phyloP scores from a whole-genome alignment of 2,888 invertebrate genomes.

The Zaprionus bogoriensis region DNA sequence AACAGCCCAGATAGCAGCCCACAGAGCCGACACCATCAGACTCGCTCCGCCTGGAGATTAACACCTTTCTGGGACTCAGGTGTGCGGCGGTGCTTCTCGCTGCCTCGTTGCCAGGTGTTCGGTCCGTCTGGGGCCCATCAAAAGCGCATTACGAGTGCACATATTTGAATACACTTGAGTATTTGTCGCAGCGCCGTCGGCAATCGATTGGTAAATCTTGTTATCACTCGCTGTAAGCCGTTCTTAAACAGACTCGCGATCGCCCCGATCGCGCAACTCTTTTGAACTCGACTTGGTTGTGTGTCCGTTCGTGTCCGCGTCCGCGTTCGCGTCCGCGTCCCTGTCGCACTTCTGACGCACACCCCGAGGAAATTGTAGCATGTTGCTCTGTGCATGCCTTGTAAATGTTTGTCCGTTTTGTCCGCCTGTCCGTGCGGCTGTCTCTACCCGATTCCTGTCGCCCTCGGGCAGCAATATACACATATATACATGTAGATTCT shows the following conservation, averaged over 20 bases:
- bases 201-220: constrained; percentile 80
- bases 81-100: constrained; percentile 32
- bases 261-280: constrained; percentile 38
- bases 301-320: neutral
- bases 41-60: constrained; percentile 42
- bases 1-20: constrained; percentile 7
- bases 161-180: constrained; percentile 39
- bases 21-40: neutral
- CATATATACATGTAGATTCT: too few relatives aligned
- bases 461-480: too few relatives aligned
- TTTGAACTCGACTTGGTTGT: constrained; percentile 34
- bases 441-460: constrained; percentile 32
- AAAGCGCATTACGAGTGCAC: constrained; percentile 25
- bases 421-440: constrained; percentile 31
- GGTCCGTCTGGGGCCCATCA: constrained; percentile 22
- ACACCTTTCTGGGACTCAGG: constrained; percentile 48
- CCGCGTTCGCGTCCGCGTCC: neutral
- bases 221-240: constrained; percentile 71
- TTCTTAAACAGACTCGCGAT: constrained; percentile 70
- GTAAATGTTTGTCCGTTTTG: constrained; percentile 56
- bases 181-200: constrained; percentile 69
- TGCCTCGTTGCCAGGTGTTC: constrained; percentile 19
- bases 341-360: constrained; percentile 67
- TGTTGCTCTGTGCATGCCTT: constrained; percentile 18
- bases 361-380: constrained; percentile 57